phyloP scores from a whole-genome alignment of 2,888 invertebrate genomes.

The Stenchaetothrips biformis region DNA sequence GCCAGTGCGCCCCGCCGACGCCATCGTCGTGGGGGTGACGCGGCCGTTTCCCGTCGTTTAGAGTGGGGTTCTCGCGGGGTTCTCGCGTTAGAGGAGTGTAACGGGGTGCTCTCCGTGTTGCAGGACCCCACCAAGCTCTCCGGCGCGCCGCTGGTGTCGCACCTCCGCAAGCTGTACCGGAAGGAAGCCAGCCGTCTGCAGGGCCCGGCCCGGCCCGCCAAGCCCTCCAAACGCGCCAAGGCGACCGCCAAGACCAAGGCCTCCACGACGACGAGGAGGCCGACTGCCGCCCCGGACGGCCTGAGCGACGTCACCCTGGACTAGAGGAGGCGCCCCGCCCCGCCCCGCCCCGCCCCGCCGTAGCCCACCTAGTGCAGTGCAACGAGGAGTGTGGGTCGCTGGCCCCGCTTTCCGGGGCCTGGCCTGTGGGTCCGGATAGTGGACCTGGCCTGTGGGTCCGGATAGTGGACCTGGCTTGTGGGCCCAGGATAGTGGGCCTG shows the following conservation, averaged over 20 bases:
- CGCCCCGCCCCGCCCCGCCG: background rate
- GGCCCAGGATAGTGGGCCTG: too few relatives aligned
- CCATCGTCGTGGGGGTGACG: too few relatives aligned
- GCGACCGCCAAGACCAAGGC: background rate
- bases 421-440: too few relatives aligned
- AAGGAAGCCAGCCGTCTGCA: background rate
- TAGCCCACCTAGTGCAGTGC: too few relatives aligned
- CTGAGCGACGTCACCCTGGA: background rate
- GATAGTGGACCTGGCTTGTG: too few relatives aligned
- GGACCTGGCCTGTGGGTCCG: too few relatives aligned
- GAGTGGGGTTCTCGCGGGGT: background rate
- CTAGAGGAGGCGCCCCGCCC: background rate
- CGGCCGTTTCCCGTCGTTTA: too few relatives aligned
- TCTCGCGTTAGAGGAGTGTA: background rate
- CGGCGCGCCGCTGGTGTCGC: constrained; percentile 3
- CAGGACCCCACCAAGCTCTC: constrained; percentile 12
- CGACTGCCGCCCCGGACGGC: background rate
- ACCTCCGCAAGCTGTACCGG: constrained; percentile 7
- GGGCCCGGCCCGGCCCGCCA: background rate
- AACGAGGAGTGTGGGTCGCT: too few relatives aligned
- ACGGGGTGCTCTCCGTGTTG: background rate
- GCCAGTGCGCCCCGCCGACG: background rate
- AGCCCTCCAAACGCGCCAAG: background rate
- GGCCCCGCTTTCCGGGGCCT: too few relatives aligned
- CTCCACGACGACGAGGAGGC: background rate